Evolutionary conservation across 2,888 invertebrate genomes (phyloP), one percentile per base, ranked within the genome.

Genomic region (Caenorhabditis sulstoni): DNA sequence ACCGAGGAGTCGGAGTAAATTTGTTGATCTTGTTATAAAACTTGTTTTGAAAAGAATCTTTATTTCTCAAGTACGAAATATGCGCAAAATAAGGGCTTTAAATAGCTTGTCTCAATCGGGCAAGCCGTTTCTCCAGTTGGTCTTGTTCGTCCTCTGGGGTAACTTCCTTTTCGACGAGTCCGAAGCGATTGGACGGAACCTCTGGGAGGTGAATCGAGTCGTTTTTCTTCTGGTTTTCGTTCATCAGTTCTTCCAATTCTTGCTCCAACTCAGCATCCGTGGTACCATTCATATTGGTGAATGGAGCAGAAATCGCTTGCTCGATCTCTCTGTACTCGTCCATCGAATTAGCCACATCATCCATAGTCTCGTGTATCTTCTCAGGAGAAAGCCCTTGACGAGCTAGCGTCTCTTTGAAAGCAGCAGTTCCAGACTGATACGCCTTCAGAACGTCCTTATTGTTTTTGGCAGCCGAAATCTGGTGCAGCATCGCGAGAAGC

Each of bases 1-100:
- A 96, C 96, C 90, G 98, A 99, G 93, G 99, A 99, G 93, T 96
- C 96, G 92, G 97, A 98, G 94, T 98, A 96, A 94, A 87, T 76
- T 81, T 77, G 81, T 84, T 82, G 81, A 87, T 86, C 83, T 79
- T 81, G 66, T 74, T 76, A 77, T 84, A 82, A 84, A 29, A 82
- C 78, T 49, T 81, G 81, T 86, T 81, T 79, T 79, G 61, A 86
- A 85, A 37, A 87, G 91, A 91, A 12, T n/a, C 0, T 77, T 67
- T 50, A 68, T 61, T 76, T 39, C n/a, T 37, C 35, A 44, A 62
- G 39, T 20, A 53, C 14, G 3, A 12, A 18, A 52, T 37, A 53
- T n/a, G 14, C 16, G 12, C 41, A 49, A 12, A 45, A 52, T 20
- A 14, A 39, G 11, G 18, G 37, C 4, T 47, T 76, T 44, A 80